phyloP scores from a whole-genome alignment of 2,888 invertebrate species.

The Micropterix aruncella region DNA sequence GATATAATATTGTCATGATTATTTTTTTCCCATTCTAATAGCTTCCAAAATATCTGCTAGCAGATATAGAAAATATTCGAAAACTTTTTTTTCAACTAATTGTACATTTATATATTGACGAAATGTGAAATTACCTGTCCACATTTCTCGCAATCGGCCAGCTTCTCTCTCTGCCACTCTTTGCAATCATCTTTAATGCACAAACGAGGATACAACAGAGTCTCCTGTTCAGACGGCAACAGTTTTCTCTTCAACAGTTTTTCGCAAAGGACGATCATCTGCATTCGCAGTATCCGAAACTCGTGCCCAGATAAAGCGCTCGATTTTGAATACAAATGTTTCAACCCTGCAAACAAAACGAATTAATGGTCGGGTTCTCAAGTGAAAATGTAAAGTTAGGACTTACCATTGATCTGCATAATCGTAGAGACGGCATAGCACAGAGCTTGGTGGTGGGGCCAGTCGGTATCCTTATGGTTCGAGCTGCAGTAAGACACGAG shows the following conservation, averaged over 20 bases:
- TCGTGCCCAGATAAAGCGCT: constrained; percentile 38
- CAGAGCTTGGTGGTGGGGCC: constrained; percentile 39
- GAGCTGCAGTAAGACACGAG: constrained; percentile 49
- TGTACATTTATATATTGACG: too few relatives aligned
- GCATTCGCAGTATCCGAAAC: constrained; percentile 47
- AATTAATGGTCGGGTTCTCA: not conserved
- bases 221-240: constrained; percentile 53
- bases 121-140: constrained; percentile 39
- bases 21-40: too few relatives aligned
- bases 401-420: constrained; percentile 37
- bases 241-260: constrained; percentile 40
- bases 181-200: constrained; percentile 42
- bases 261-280: constrained; percentile 45
- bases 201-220: constrained; percentile 49
- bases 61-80: too few relatives aligned
- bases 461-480: constrained; percentile 45
- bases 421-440: constrained; percentile 46
- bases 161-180: constrained; percentile 31
- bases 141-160: constrained; percentile 42
- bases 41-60: too few relatives aligned
- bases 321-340: constrained; percentile 36
- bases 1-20: too few relatives aligned
- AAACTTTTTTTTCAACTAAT: too few relatives aligned
- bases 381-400: constrained; percentile 1
- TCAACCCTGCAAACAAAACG: constrained; percentile 24